Percentiles rank a stretch among this genome's conserved stretches.
phyloP scores from a whole-genome alignment of 2,888 invertebrate species.

The Mesodorylaimus sp. region DNA sequence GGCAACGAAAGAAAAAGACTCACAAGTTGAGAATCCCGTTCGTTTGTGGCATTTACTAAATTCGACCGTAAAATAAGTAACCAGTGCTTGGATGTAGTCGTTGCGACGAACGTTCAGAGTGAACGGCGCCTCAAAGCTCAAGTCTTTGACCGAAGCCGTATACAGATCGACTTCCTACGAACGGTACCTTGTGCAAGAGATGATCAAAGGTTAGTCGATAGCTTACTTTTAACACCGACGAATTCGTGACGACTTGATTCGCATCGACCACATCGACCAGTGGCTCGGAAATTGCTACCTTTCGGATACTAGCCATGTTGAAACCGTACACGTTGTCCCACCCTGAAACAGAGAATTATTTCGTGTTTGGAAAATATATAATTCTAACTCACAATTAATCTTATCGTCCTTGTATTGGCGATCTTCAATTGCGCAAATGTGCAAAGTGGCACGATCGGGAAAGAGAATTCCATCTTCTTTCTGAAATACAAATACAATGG shows the following conservation, averaged over 20 bases:
- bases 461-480: slow-evolving; percentile 74
- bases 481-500: slow-evolving; percentile 19
- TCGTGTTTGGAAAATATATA: background rate
- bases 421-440: slow-evolving; percentile 64
- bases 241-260: slow-evolving; percentile 90
- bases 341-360: slow-evolving; percentile 36
- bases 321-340: slow-evolving; percentile 99
- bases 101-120: slow-evolving; percentile 32
- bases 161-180: slow-evolving; percentile 78
- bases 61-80: slow-evolving; percentile 97
- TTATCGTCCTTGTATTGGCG: slow-evolving; percentile 99
- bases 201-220: background rate
- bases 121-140: slow-evolving; percentile 67
- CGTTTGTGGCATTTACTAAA: slow-evolving; percentile 98
- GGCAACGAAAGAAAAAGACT: no score
- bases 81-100: slow-evolving; percentile 54
- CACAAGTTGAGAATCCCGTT: slow-evolving; percentile 78
- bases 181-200: slow-evolving; percentile 5
- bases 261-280: slow-evolving; percentile 96
- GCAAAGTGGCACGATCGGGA: slow-evolving; percentile 75
- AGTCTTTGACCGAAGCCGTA: slow-evolving; percentile 81
- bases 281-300: slow-evolving; percentile 93
- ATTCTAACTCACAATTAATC: slow-evolving; percentile 57
- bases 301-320: slow-evolving; percentile 93
- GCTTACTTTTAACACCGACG: slow-evolving; percentile 62